Conservation (phyloP, 2,797 vertebrate genomes). For the Cyprinodon diabolis region DNA sequence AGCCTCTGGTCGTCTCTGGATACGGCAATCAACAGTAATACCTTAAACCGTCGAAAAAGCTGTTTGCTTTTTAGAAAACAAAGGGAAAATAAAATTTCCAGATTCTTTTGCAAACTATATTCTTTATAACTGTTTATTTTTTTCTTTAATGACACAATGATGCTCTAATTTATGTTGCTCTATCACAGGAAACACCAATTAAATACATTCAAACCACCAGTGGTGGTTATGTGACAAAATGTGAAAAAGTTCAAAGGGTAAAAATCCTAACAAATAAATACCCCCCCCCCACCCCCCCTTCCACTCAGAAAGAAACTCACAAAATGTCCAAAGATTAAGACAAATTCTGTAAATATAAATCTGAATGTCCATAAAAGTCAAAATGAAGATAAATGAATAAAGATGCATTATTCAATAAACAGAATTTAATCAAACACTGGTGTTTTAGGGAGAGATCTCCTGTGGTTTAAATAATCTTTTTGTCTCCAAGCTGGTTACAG, state of each 20-base stretch:
- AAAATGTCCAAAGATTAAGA: conserved; percentile 34
- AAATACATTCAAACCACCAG: neutral
- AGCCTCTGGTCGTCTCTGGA: neutral
- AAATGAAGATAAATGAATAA: conserved; percentile 24
- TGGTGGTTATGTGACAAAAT: neutral
- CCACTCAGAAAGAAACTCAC: neutral
- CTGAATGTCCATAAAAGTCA: neutral
- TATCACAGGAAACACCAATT: neutral
- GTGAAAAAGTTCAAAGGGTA: neutral
- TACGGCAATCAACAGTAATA: neutral
- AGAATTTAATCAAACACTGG: conserved; percentile 20
- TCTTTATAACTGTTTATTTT: neutral
- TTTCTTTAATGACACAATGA: neutral
- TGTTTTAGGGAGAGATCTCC: conserved; percentile 25
- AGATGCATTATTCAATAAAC: conserved; percentile 8
- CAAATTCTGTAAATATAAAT: conserved; percentile 14
- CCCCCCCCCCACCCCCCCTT: too few species aligned
- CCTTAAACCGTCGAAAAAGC: neutral
- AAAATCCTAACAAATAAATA: neutral
- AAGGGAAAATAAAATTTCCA: neutral
- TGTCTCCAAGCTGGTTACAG: conserved; percentile 72
- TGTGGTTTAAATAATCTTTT: conserved; percentile 31
- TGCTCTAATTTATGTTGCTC: neutral
- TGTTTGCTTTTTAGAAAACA: neutral
- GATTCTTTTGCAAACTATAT: neutral